Conservation (phyloP, 2,797 vertebrate species). For the Merluccius polli region DNA sequence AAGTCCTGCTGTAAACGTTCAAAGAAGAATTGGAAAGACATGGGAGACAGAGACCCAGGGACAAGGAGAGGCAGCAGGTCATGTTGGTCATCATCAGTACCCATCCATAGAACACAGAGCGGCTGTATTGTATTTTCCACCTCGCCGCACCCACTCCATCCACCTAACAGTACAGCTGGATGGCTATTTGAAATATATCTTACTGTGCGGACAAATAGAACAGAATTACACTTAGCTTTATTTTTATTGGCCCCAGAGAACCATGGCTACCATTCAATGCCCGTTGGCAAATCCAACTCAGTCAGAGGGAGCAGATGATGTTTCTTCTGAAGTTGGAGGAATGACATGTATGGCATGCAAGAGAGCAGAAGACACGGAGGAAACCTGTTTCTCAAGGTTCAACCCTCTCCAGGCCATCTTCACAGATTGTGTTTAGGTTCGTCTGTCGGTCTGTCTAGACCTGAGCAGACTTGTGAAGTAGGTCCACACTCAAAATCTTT, state of each 20-base stretch:
- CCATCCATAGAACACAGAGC: neutral
- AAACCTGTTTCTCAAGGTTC: neutral
- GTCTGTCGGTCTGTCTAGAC: neutral
- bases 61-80: neutral
- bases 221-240: too few species aligned
- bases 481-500: neutral
- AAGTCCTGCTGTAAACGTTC: conserved; percentile 52
- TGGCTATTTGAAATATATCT: too few species aligned
- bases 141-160: neutral
- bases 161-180: neutral
- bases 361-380: conserved; percentile 4
- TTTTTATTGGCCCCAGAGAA: neutral
- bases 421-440: neutral
- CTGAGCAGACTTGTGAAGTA: neutral
- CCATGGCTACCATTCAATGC: neutral
- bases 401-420: too few species aligned
- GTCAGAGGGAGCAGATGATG: neutral
- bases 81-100: neutral
- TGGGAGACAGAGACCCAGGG: neutral
- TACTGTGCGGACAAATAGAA: too few species aligned
- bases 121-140: too few species aligned
- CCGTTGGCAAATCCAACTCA: neutral
- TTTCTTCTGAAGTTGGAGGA: neutral
- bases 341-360: conserved; percentile 5
- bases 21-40: conserved; percentile 26